phyloP scores from a whole-genome alignment of 1,140 invertebrate species.

The Stegodyphus dumicola region DNA sequence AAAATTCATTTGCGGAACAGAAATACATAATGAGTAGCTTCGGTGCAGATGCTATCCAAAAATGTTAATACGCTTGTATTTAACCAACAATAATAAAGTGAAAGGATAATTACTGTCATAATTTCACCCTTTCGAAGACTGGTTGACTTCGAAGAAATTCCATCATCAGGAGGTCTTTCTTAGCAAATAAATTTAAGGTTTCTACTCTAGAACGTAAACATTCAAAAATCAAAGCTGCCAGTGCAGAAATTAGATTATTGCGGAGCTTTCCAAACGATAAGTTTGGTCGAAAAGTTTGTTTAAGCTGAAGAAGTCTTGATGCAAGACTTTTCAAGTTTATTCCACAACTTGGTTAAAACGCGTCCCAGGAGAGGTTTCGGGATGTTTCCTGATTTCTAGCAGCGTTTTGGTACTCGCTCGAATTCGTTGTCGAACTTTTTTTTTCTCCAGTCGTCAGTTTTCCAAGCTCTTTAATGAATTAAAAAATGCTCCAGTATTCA shows the following conservation, averaged over 20 bases:
- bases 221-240: constrained; percentile 40
- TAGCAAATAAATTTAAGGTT: too few relatives aligned
- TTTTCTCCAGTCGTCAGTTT: constrained; percentile 2
- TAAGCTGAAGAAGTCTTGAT: constrained; percentile 1
- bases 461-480: constrained; percentile 37
- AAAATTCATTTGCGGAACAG: too few relatives aligned
- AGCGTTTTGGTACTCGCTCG: neutral
- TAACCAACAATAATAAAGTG: too few relatives aligned
- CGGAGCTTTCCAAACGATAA: constrained; percentile 3
- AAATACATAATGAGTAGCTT: too few relatives aligned
- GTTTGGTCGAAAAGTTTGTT: constrained; percentile 11
- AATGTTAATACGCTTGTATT: too few relatives aligned
- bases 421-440: neutral
- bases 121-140: too few relatives aligned
- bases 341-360: constrained; percentile 26
- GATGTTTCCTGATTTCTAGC: neutral
- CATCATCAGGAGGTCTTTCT: too few relatives aligned
- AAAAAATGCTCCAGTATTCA: constrained; percentile 30
- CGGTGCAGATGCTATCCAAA: too few relatives aligned
- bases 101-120: too few relatives aligned
- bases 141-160: too few relatives aligned
- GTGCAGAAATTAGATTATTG: constrained; percentile 29
- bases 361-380: constrained; percentile 23
- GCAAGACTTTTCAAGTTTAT: constrained; percentile 36
- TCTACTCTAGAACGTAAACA: too few relatives aligned